phyloP scores from a whole-genome alignment of 2,113 vertebrate genomes.

The Hipposideros armiger region DNA sequence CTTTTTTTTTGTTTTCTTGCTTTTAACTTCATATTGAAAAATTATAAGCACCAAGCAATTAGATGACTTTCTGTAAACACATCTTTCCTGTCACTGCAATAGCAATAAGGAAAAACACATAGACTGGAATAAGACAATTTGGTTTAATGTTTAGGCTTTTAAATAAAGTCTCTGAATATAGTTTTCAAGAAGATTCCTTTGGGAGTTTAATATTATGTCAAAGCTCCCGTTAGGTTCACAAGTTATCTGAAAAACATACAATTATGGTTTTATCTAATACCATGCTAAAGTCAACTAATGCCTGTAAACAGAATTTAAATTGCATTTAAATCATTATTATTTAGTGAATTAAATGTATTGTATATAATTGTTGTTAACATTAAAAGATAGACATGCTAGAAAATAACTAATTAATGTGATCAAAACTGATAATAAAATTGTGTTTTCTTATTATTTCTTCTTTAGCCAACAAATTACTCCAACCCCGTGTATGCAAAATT shows the following conservation, averaged over 20 bases:
- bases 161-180: not conserved
- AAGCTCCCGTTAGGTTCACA: not conserved
- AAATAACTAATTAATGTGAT: not conserved
- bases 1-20: not conserved
- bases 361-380: not conserved
- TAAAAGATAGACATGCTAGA: not conserved
- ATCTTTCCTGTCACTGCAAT: not conserved
- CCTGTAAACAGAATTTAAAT: not conserved
- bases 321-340: not conserved
- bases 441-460: conserved; percentile 71
- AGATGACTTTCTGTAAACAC: not conserved
- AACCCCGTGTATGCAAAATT: conserved; percentile 99
- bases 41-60: not conserved
- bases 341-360: not conserved
- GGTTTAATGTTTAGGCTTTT: not conserved
- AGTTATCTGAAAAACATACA: conserved; percentile 19
- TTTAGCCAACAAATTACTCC: conserved; percentile 97
- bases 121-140: not conserved
- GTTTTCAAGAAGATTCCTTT: not conserved
- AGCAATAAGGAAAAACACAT: not conserved
- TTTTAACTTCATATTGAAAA: conserved; percentile 5
- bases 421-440: not conserved
- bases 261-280: conserved; percentile 3
- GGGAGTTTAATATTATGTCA: not conserved
- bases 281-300: not conserved